Conservation (phyloP, 2,113 vertebrate species). For the Prochilodus magdalenae region DNA sequence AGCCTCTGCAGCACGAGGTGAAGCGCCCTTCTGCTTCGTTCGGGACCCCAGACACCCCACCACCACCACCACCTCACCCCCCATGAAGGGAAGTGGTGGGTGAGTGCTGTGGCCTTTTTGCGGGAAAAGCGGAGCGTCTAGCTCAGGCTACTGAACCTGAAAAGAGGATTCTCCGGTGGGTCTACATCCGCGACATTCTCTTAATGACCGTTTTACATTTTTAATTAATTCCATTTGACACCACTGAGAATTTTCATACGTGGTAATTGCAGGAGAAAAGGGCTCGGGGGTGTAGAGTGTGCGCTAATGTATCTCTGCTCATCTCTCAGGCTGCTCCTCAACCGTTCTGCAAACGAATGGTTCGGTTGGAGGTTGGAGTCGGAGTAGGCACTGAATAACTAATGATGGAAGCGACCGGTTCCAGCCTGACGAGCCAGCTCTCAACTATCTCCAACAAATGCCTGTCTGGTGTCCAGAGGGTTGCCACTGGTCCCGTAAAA, state of each 20-base stretch:
- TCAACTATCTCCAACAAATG: too few species aligned
- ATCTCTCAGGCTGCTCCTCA: neutral
- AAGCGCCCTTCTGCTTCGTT: neutral
- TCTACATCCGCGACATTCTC: conserved; percentile 33
- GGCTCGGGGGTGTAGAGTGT: neutral
- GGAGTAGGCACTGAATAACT: neutral
- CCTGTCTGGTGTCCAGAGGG: too few species aligned
- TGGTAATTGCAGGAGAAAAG: conserved; percentile 47
- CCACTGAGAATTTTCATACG: conserved; percentile 50
- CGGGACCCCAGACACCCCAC: neutral
- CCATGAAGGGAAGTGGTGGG: neutral
- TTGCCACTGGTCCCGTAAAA: too few species aligned
- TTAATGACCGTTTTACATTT: conserved; percentile 56
- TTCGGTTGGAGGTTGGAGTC: neutral
- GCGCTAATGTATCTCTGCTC: conserved; percentile 10
- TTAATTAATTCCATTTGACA: conserved; percentile 58
- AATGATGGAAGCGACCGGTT: too few species aligned
- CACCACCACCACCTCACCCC: neutral
- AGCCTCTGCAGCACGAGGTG: conserved; percentile 15
- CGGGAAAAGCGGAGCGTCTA: neutral
- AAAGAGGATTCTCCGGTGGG: conserved; percentile 32
- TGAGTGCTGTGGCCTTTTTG: neutral
- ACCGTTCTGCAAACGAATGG: neutral
- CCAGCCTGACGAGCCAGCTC: too few species aligned
- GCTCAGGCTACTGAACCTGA: conserved; percentile 30